These are phyloP conservation scores for Mionectes macconnelli DNA, from an alignment of 2,113 vertebrate species.

Conservation along the genomic window DNA sequence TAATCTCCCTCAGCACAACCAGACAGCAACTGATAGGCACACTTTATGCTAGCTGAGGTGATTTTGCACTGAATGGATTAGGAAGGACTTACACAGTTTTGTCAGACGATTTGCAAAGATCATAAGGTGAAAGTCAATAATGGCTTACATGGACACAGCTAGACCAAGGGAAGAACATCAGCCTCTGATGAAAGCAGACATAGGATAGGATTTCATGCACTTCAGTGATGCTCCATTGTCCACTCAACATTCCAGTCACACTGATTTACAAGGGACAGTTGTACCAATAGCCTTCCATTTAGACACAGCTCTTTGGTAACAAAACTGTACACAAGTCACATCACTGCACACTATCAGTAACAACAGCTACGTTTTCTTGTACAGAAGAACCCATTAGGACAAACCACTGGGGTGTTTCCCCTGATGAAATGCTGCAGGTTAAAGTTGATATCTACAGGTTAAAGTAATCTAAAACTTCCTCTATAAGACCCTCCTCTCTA, in stretches of 20 bases:
- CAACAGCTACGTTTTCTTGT: not conserved
- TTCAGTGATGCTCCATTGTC: not conserved
- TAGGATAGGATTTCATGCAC: not conserved
- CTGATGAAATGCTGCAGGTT: not conserved
- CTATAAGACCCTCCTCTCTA: not conserved
- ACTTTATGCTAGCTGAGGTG: not conserved
- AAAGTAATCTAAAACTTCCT: not conserved
- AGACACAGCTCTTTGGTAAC: not conserved
- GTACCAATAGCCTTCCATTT: not conserved
- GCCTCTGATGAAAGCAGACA: not conserved
- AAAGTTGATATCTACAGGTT: not conserved
- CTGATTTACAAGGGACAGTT: not conserved
- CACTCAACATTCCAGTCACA: not conserved
- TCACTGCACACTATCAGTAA: not conserved
- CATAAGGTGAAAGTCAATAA: not conserved
- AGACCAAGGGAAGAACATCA: not conserved
- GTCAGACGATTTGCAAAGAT: not conserved
- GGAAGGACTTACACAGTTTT: not conserved
- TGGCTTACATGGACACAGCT: not conserved
- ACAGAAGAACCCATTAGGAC: not conserved
- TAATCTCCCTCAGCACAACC: not conserved
- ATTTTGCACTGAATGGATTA: not conserved
- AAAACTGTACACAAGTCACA: not conserved
- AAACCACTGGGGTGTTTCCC: not conserved
- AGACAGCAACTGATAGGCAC: not conserved